phyloP scores from a whole-genome alignment of 2,113 vertebrate species.

The Dromas ardeola region DNA sequence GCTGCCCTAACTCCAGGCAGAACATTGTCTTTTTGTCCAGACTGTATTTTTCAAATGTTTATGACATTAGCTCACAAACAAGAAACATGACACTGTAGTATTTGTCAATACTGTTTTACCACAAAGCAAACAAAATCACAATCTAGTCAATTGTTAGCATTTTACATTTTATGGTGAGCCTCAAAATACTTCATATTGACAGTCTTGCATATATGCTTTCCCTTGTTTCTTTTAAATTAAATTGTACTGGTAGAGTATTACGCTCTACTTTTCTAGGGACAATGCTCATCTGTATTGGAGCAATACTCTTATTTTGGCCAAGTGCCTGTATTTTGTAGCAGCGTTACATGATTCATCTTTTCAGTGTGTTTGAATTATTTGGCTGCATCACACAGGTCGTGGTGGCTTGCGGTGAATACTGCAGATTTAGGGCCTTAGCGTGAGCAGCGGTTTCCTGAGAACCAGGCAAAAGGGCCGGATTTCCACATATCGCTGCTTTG shows the following conservation, averaged over 20 bases:
- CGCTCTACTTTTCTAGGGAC: background rate
- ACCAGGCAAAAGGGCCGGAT: background rate
- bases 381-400: background rate
- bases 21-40: background rate
- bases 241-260: background rate
- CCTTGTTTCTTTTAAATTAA: background rate
- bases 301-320: background rate
- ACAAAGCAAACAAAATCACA: background rate
- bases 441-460: background rate
- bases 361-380: background rate
- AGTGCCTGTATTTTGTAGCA: background rate
- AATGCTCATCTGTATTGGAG: background rate
- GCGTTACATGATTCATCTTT: background rate
- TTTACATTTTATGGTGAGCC: background rate
- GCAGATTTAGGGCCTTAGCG: background rate
- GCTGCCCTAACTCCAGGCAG: background rate
- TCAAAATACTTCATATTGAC: background rate
- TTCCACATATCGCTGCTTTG: background rate
- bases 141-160: background rate
- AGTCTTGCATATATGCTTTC: background rate
- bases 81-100: background rate
- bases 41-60: background rate
- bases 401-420: background rate
- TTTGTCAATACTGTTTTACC: background rate
- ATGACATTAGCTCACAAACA: background rate